Evolutionary conservation across 1,140 invertebrate species (phyloP).

Genomic region (Wiebesia pumilae): DNA sequence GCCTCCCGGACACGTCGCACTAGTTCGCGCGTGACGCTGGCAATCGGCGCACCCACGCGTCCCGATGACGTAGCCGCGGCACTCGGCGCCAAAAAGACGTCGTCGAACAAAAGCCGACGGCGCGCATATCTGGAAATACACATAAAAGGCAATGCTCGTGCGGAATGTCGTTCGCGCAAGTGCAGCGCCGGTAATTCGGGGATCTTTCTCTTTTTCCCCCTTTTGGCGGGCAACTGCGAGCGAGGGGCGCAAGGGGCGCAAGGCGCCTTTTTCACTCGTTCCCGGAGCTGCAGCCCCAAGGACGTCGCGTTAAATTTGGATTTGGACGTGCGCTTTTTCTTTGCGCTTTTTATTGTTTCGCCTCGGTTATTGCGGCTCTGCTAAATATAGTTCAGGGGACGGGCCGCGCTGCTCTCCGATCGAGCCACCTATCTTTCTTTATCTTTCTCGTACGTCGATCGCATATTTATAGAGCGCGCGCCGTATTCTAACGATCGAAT

Average conservation of each 20-base stretch:
- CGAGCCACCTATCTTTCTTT: not conserved
- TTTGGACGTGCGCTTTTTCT: conserved; percentile 35
- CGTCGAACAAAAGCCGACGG: not conserved
- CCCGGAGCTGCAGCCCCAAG: not conserved
- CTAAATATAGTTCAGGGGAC: not conserved
- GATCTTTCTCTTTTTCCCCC: not conserved
- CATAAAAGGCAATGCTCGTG: conserved; percentile 61
- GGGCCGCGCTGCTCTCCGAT: not conserved
- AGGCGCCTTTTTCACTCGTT: not conserved
- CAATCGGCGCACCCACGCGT: conserved; percentile 26
- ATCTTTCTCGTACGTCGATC: not conserved
- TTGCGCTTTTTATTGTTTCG: conserved; percentile 1
- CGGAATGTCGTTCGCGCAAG: conserved; percentile 27
- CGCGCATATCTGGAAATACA: conserved; percentile 53
- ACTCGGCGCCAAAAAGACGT: not conserved
- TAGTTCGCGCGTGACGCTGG: not conserved
- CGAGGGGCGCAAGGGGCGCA: no score
- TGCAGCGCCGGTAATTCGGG: not conserved
- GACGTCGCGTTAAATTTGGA: conserved; percentile 15
- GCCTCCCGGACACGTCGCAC: not conserved
- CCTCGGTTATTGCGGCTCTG: not conserved
- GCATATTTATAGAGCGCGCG: not conserved
- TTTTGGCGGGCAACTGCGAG: not conserved
- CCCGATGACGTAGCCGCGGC: conserved; percentile 31
- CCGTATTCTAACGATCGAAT: not conserved